These are phyloP conservation scores for Ophioninae sp. DNA, from an alignment of 2,888 invertebrate genomes.

Conservation along the genomic window DNA sequence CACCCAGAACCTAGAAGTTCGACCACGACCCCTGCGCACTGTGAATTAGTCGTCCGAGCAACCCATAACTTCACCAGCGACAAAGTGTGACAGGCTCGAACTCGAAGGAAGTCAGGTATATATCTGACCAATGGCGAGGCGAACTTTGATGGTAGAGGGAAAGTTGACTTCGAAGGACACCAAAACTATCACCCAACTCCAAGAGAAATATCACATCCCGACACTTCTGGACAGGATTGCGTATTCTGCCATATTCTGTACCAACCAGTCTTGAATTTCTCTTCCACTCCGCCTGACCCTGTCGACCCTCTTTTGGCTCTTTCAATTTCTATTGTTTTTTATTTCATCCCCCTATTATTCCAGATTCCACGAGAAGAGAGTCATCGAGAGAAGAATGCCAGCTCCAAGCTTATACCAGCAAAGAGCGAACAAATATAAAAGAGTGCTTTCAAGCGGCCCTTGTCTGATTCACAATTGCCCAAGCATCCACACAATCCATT, in stretches of 20 bases:
- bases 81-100: not conserved
- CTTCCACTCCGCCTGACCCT: not conserved
- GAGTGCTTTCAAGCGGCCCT: constrained; percentile 10
- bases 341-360: constrained; percentile 24
- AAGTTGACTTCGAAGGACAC: constrained; percentile 42
- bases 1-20: constrained; percentile 22
- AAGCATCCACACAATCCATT: constrained; percentile 43
- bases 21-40: constrained; percentile 35
- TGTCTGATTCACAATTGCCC: constrained; percentile 23
- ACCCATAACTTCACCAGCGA: not conserved
- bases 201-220: constrained; percentile 44
- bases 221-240: constrained; percentile 18
- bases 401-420: constrained; percentile 24
- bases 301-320: constrained; percentile 5
- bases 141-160: not conserved
- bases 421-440: constrained; percentile 52
- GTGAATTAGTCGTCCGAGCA: not conserved
- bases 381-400: constrained; percentile 20
- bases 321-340: constrained; percentile 48
- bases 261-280: not conserved
- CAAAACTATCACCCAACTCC: constrained; percentile 38
- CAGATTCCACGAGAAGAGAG: constrained; percentile 35
- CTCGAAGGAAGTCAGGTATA: constrained; percentile 1
- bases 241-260: constrained; percentile 37
- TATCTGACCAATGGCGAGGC: not conserved